Evolutionary conservation across 2,888 invertebrate species (phyloP), one percentile per base, ranked within the genome.

Genomic region (Saturnia pavonia): DNA sequence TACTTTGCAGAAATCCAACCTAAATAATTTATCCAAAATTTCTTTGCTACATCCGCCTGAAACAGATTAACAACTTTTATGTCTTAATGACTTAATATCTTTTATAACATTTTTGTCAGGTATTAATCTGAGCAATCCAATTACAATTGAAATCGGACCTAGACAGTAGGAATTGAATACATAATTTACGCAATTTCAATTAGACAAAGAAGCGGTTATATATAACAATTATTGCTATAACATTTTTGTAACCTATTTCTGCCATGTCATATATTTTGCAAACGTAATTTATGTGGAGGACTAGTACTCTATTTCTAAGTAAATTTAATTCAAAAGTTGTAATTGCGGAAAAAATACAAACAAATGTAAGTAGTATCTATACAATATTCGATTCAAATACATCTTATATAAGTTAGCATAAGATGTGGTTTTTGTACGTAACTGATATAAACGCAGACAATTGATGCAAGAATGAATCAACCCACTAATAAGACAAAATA

Each of bases 381-480:
- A 54, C n/a, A 54, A 19, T 22, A 54, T 54, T 54, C 54, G 54
- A 54, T 7, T 54, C 54, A 54, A 54, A 54, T 22, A 54, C 22
- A 7, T 11, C 54, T 54, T 54, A 54, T 22, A 54, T 54, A 7
- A 22, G 22, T 9, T 11, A 43, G 19, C 6, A 51, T 51, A 51
- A 57, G 25, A 57, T 57, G 12, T n/a, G n/a, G 19, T 34, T 25
- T 14, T 16, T 63, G 9, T 65, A 19, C 19, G 25, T 68, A 54
- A 54, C 40, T 68, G 68, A 51, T 68, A 54, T 51, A 68, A 68
- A 34, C 68, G 27, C 68, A 54, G 7, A 34, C 68, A 27, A 68
- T 48, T 22, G 25, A 42, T 19, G 27, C 12, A 48, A 48, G 45
- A 22, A 48, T 68, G 48, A 68, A 68, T 68, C 68, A 68, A 54